Conservation (phyloP, 2,888 invertebrate genomes). For the Trissolcus japonicus region DNA sequence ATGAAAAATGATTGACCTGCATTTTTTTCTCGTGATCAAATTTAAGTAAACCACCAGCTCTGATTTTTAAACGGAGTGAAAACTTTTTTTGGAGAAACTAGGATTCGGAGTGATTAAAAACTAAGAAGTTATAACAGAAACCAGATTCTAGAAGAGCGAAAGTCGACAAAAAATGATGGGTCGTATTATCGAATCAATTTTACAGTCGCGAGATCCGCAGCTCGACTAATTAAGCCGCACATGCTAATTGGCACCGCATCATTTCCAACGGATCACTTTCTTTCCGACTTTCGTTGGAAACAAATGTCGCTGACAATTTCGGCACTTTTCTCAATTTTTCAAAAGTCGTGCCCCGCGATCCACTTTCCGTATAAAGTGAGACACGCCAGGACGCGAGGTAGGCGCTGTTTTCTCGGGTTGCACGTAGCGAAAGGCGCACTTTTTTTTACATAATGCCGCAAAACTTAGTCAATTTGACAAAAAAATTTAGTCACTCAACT, state of each 20-base stretch:
- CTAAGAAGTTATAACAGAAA: not conserved
- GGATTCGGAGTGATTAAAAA: too few species aligned
- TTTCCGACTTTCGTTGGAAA: slow-evolving; percentile 36
- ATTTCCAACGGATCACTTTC: slow-evolving; percentile 35
- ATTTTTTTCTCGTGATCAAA: not conserved
- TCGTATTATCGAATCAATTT: slow-evolving; percentile 6
- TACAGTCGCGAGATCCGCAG: not conserved
- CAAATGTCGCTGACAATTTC: slow-evolving; percentile 25
- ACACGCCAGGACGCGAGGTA: slow-evolving; percentile 51
- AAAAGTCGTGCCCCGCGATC: slow-evolving; percentile 49
- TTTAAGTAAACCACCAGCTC: not conserved
- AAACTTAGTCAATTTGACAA: slow-evolving; percentile 42
- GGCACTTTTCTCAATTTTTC: slow-evolving; percentile 53
- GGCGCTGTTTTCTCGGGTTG: slow-evolving; percentile 61
- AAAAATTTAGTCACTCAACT: slow-evolving; percentile 9
- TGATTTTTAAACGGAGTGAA: not conserved
- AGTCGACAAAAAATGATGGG: not conserved
- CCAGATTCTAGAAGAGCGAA: not conserved
- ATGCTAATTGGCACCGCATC: slow-evolving; percentile 30
- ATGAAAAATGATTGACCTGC: too few species aligned
- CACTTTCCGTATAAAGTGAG: slow-evolving; percentile 58
- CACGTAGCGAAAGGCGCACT: slow-evolving; percentile 61
- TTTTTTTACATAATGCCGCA: slow-evolving; percentile 60
- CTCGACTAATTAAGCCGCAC: slow-evolving; percentile 27
- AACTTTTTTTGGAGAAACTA: too few species aligned